Conservation (phyloP, 2,888 invertebrate species). For the Zele albiditarsus region DNA sequence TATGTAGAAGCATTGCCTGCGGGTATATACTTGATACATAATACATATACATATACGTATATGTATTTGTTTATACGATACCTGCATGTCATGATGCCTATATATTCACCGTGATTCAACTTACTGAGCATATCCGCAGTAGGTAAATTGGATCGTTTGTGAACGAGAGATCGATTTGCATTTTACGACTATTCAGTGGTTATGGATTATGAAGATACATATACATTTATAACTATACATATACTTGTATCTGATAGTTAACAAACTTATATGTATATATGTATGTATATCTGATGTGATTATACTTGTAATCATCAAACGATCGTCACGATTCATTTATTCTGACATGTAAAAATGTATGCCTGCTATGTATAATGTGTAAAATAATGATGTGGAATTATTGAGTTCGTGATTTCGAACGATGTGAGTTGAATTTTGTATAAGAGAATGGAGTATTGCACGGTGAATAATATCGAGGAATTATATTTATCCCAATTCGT, state of each 20-base stretch:
- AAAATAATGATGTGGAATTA: too few relatives aligned
- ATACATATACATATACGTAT: not conserved
- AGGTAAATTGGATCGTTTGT: slow-evolving; percentile 44
- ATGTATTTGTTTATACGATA: not conserved
- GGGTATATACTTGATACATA: slow-evolving; percentile 1
- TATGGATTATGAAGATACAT: slow-evolving; percentile 20
- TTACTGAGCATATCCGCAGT: slow-evolving; percentile 15
- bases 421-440: too few relatives aligned
- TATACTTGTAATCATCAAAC: not conserved
- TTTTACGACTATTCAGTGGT: slow-evolving; percentile 37
- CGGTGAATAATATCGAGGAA: too few relatives aligned
- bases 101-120: not conserved
- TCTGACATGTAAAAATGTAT: too few relatives aligned
- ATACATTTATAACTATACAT: not conserved
- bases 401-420: too few relatives aligned
- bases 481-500: too few relatives aligned
- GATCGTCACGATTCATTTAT: not conserved
- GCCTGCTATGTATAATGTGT: too few relatives aligned
- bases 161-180: slow-evolving; percentile 45
- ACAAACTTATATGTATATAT: not conserved
- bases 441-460: too few relatives aligned
- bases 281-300: not conserved
- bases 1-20: slow-evolving; percentile 6
- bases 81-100: not conserved
- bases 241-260: too few relatives aligned